Evolutionary conservation across 2,888 invertebrate genomes (phyloP), one percentile per base, ranked within the genome.

Genomic region (Dysmachus trigonus): DNA sequence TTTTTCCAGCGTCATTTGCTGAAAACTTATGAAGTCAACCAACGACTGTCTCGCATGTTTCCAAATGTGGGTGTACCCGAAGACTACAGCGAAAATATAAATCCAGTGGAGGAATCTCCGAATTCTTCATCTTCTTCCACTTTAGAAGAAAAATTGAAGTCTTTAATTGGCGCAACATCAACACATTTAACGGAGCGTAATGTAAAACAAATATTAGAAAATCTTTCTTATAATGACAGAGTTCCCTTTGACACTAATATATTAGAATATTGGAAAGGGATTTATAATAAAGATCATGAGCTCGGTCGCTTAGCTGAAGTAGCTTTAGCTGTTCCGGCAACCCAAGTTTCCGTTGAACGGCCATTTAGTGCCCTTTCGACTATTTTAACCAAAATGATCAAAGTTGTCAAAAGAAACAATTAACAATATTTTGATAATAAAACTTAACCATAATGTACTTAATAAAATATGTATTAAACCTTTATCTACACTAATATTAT

Each of bases 341-440:
- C 82, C n/a, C 53, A 53, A 53, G 53, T 18, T 18, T 53, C 53
- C 4, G 53, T 53, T 15, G 53, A 53, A 53, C 84, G 87, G 41
- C 86, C 86, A 22, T 87, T 87, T 51, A 85, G 86, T 76, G 87
- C 86, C 51, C 85, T 87, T 83, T 87, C 87, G 1, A 86, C 76
- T 41, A 86, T 88, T 33, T 35, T 76, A 13, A 73, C 73, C 18
- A 72, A 82, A 35, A 33, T 22, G 33, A 47, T 15, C n/a, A 18
- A 51, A 35, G 33, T 51, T 86, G 18, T 86, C 86, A 7, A 35
- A 35, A 13, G 33, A 86, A 73, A 33, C n/a, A n/a, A n/a, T n/a
- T n/a, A n/a, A n/a, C n/a, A n/a, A n/a, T n/a, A n/a, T n/a, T n/a
- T n/a, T n/a, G n/a, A n/a, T n/a, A n/a, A n/a, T n/a, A n/a, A n/a